Percentiles rank a stretch among this genome's conserved stretches.
These are phyloP conservation scores for Lipotes vexillifer DNA, from an alignment of 2,113 vertebrate species.

Conservation along the genomic window DNA sequence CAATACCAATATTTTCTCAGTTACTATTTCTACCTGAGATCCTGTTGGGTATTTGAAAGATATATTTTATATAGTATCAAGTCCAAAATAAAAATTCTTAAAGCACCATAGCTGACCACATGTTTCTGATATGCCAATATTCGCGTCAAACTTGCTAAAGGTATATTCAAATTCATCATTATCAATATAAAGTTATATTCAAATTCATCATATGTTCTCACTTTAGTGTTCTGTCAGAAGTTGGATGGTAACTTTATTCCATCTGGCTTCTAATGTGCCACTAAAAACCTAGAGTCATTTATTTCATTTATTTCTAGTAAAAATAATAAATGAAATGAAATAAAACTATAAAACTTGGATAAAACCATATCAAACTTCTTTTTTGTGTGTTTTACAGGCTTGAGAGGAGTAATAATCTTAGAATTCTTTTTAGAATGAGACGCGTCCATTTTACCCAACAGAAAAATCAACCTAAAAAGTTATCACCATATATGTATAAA, in stretches of 20 bases:
- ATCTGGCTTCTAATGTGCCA: background rate
- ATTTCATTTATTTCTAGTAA: slow-evolving; percentile 7
- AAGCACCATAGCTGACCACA: background rate
- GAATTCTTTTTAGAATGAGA: background rate
- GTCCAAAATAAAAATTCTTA: background rate
- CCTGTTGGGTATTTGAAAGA: background rate
- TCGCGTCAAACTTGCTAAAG: background rate
- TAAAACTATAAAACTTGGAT: background rate
- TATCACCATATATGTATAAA: background rate
- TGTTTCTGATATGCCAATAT: background rate
- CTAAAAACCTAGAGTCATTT: background rate
- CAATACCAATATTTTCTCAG: background rate
- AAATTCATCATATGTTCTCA: background rate
- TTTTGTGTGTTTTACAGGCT: background rate
- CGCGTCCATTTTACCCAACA: background rate
- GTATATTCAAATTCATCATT: background rate
- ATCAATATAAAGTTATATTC: background rate
- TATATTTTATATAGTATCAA: background rate
- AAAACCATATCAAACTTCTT: background rate
- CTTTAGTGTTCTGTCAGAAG: background rate
- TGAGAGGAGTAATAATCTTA: background rate
- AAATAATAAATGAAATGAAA: slow-evolving; percentile 19
- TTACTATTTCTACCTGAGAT: background rate
- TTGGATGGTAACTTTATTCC: background rate
- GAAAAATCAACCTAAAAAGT: background rate